phyloP scores from a whole-genome alignment of 2,113 vertebrate species.

The Clarias macrocephalus region DNA sequence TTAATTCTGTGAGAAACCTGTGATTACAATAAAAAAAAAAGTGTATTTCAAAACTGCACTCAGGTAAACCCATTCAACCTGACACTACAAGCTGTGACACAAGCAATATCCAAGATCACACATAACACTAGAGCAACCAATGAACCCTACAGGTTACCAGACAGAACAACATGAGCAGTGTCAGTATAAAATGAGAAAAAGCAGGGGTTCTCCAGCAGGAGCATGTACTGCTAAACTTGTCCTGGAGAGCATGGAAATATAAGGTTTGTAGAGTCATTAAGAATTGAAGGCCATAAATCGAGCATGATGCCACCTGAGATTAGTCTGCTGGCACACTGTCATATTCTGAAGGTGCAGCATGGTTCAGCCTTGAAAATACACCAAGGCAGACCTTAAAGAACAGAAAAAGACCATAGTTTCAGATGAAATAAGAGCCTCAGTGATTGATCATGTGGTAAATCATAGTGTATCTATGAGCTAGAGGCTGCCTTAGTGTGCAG shows the following conservation, averaged over 20 bases:
- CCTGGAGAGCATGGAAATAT: neutral
- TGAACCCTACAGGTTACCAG: neutral
- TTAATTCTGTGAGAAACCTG: neutral
- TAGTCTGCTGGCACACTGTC: neutral
- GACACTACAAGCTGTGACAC: neutral
- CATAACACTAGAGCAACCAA: neutral
- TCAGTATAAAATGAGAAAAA: neutral
- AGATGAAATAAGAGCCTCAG: too few species aligned
- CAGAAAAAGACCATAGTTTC: neutral
- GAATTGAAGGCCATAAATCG: neutral
- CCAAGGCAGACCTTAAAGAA: neutral
- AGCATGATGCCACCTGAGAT: conserved; percentile 3
- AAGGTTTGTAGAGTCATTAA: neutral
- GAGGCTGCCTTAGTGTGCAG: too few species aligned
- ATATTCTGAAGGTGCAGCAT: neutral
- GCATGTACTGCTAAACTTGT: neutral
- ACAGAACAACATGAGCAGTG: neutral
- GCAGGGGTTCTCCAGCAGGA: neutral
- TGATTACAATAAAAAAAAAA: neutral
- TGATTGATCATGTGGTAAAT: too few species aligned
- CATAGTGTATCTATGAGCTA: too few species aligned
- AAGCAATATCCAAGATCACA: neutral
- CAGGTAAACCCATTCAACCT: neutral
- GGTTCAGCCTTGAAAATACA: neutral
- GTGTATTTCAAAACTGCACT: neutral